Conservation (phyloP, 2,113 vertebrate genomes). For the Chionomys nivalis region DNA sequence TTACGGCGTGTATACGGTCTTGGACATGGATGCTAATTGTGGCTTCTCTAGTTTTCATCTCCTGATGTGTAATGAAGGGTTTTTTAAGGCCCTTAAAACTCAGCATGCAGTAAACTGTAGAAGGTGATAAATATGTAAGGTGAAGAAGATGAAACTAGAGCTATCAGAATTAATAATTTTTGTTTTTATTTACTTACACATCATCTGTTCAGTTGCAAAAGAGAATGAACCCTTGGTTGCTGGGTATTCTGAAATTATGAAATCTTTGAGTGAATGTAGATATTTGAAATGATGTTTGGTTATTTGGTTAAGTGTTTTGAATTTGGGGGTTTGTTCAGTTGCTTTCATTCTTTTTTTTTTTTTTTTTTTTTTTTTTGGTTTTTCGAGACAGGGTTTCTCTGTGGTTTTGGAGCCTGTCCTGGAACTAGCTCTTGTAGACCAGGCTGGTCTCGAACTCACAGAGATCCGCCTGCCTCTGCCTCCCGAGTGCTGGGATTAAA, state of each 20-base stretch:
- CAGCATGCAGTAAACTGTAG: background rate
- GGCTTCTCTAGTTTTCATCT: background rate
- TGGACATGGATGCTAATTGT: background rate
- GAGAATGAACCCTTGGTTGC: background rate
- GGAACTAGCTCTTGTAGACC: too few species aligned
- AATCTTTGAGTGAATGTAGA: background rate
- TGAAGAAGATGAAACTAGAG: background rate
- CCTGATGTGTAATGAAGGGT: background rate
- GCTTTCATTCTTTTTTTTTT: background rate
- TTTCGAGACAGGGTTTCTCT: too few species aligned
- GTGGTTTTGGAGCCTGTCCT: too few species aligned
- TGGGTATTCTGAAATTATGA: background rate
- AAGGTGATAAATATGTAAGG: background rate
- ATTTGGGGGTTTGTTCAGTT: background rate
- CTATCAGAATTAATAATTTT: slow-evolving; percentile 38
- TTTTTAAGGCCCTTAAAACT: background rate
- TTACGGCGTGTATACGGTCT: background rate
- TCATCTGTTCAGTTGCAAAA: background rate
- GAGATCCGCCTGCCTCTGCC: too few species aligned
- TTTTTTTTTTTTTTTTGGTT: too few species aligned
- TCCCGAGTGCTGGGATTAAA: too few species aligned
- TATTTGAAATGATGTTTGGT: background rate
- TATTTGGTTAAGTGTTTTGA: slow-evolving; percentile 38
- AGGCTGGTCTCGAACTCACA: too few species aligned
- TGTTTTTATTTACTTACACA: background rate